Evolutionary conservation across 1,140 invertebrate species (phyloP).

Genomic region (Cotesia typhae): DNA sequence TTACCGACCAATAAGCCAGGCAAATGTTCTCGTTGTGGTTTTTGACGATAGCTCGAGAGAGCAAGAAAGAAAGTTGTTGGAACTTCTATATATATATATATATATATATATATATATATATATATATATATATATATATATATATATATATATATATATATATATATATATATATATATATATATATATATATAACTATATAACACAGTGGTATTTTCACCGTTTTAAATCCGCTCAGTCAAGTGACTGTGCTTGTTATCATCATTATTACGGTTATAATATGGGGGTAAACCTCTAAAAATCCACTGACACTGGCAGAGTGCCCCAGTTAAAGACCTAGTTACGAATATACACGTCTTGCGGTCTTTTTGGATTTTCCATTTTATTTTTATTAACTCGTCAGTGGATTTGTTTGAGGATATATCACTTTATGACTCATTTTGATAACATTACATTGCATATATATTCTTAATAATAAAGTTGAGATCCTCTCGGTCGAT

Average conservation of each 20-base stretch:
- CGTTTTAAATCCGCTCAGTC: conserved; percentile 27
- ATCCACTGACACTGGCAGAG: conserved; percentile 15
- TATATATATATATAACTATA: no score
- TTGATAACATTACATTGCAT: no score
- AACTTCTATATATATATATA: not conserved
- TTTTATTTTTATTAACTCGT: not conserved
- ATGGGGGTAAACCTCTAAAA: conserved; percentile 4
- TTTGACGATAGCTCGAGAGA: conserved; percentile 24
- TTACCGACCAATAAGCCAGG: conserved; percentile 26
- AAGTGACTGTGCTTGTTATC: conserved; percentile 4
- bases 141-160: no score
- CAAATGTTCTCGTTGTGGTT: conserved; percentile 28
- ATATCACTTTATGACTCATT: no score
- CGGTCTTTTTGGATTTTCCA: conserved; percentile 16
- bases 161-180: no score
- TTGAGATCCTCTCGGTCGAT: no score
- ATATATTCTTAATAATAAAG: no score
- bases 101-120: no score
- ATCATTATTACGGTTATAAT: no score
- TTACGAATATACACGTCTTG: conserved; percentile 23
- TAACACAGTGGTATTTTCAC: conserved; percentile 36
- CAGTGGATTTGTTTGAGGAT: no score
- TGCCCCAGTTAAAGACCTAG: conserved; percentile 41
- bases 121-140: no score
- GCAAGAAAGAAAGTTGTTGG: conserved; percentile 48